Evolutionary conservation across 2,113 vertebrate genomes (phyloP).

Genomic region (Chunga burmeisteri): DNA sequence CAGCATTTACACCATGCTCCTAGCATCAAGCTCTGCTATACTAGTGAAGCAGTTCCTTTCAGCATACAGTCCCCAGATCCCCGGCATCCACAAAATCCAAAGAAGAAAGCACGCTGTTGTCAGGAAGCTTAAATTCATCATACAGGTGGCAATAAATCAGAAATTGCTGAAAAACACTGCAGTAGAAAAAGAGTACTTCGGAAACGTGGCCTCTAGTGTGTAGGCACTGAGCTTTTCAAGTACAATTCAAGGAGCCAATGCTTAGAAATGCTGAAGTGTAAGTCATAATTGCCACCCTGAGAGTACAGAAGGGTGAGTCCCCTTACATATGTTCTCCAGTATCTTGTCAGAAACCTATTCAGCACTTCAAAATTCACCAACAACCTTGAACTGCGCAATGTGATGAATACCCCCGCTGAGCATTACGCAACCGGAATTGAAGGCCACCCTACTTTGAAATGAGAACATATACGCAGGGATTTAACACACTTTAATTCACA

Average conservation of each 20-base stretch:
- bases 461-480: constrained; percentile 38
- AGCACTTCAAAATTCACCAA: background rate
- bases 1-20: background rate
- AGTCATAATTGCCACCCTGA: background rate
- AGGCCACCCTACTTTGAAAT: constrained; percentile 29
- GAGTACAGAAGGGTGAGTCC: background rate
- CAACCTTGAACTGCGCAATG: background rate
- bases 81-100: background rate
- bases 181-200: background rate
- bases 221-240: background rate
- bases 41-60: background rate
- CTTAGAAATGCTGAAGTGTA: background rate
- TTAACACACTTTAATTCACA: constrained; percentile 31
- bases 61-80: background rate
- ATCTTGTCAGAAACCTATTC: background rate
- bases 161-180: background rate
- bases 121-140: background rate
- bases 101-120: background rate
- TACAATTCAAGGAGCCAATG: background rate
- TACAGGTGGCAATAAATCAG: background rate
- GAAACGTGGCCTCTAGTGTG: background rate
- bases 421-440: background rate
- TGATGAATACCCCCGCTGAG: background rate
- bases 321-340: background rate
- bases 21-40: background rate